Conservation (phyloP, 2,888 invertebrate species). For the Dasypogon diadema region DNA sequence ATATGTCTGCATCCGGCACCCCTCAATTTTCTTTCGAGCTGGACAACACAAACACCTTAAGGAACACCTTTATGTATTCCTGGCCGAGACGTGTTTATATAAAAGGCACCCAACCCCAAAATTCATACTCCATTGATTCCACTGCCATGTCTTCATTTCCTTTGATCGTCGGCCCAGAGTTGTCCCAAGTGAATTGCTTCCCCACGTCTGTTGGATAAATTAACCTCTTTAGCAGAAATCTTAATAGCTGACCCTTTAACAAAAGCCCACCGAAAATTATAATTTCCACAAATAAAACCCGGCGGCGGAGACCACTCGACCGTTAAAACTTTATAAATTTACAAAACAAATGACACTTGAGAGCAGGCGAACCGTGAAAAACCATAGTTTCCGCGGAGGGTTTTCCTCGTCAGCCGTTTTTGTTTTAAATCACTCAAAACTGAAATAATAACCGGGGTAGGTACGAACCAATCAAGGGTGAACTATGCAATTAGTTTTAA, state of each 20-base stretch:
- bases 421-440: conserved; percentile 35
- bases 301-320: conserved; percentile 30
- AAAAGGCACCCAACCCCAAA: not conserved
- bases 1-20: no score
- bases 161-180: not conserved
- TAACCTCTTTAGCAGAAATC: not conserved
- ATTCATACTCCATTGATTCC: conserved; percentile 3
- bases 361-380: conserved; percentile 33
- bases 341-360: conserved; percentile 50
- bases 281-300: conserved; percentile 1
- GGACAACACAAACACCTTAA: no score
- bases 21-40: no score
- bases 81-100: not conserved
- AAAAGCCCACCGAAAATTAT: conserved; percentile 1
- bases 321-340: conserved; percentile 46
- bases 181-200: not conserved
- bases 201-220: conserved; percentile 20
- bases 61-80: no score
- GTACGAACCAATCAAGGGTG: conserved; percentile 30
- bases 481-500: conserved; percentile 42
- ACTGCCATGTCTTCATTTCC: not conserved
- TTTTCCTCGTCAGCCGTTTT: conserved; percentile 12
- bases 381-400: conserved; percentile 29
- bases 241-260: not conserved
- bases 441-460: not conserved